Base-by-base conservation (phyloP, 2,113 vertebrate genomes). In the Phrynosoma blainvillii region DNA sequence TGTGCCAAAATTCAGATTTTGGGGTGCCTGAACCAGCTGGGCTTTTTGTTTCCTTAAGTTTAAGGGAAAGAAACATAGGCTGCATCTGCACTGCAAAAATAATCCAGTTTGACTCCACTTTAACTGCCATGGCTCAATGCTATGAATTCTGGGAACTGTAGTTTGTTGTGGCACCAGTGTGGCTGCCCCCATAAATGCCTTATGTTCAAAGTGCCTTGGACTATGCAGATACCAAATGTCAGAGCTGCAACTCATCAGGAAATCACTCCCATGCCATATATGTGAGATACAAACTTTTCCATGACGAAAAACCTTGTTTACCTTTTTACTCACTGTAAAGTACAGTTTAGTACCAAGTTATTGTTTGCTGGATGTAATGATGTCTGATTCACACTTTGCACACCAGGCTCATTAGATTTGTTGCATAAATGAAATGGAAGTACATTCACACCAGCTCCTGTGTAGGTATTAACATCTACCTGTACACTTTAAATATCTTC, bases 1-100 rank as follows among this genome's bases (percentile, higher is more conserved):
- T 21, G 73, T 77, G 80, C 81, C 80, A 88, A 88, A 88, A 82
- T 66, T 32, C 13, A 83, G 59, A 13, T 77, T 88, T 82, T n/a
- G 66, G 23, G 11, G n/a, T 78, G 62, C 70, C 32, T 71, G 25
- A 18, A 82, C 40, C 47, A 54, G 23, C 54, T 11, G 27, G 32
- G 23, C 5, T 23, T 73, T 77, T 77, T 68, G 30, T n/a, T 23
- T 87, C 56, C 12, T 27, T 36, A 18, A 25, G 25, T 82, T 75
- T 82, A 65, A 82, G 21, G 36, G 40, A 88, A 40, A 76, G 13
- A 20, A 66, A 13, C 65, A 80, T 47, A 7, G 47, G 47, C 7
- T 47, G 47, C 47, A 47, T 47, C 47, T 47, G 4, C 47, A 47
- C 47, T 47, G 47, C 47, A 47, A 7, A 47, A 47, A 47, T 47